phyloP scores from a whole-genome alignment of 2,888 invertebrate genomes.

The Nomada lathburiana region DNA sequence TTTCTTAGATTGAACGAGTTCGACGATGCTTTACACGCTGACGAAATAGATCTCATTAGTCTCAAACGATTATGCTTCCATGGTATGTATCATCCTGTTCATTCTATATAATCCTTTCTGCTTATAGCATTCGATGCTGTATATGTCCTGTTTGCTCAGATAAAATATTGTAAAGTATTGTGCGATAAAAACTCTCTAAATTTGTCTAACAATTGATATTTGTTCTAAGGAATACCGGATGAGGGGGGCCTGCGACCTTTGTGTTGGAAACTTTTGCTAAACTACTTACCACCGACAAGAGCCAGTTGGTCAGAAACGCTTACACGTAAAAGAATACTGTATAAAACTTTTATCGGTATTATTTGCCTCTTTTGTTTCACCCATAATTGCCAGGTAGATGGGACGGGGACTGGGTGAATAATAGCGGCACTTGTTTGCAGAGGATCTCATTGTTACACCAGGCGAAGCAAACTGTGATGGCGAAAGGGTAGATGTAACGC shows the following conservation, averaged over 20 bases:
- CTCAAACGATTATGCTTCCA: conserved; percentile 91
- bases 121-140: background rate
- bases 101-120: conserved; percentile 9
- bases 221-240: conserved; percentile 92
- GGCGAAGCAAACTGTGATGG: conserved; percentile 87
- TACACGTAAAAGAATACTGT: conserved; percentile 91
- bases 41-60: conserved; percentile 89
- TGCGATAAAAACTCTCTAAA: background rate
- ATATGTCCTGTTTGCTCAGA: background rate
- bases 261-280: conserved; percentile 95
- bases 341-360: conserved; percentile 92
- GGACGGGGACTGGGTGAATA: background rate
- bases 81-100: conserved; percentile 85
- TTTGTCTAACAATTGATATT: background rate
- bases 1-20: conserved; percentile 91
- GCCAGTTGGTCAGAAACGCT: conserved; percentile 89
- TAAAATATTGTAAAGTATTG: no score
- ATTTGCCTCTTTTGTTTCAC: background rate
- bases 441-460: conserved; percentile 95
- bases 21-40: conserved; percentile 89
- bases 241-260: conserved; percentile 92
- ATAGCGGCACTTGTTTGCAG: conserved; percentile 81
- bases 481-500: conserved; percentile 86
- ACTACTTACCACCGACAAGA: conserved; percentile 92
- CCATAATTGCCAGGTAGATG: background rate